Conservation (phyloP, 2,888 invertebrate species). For the Drosophila picticornis region DNA sequence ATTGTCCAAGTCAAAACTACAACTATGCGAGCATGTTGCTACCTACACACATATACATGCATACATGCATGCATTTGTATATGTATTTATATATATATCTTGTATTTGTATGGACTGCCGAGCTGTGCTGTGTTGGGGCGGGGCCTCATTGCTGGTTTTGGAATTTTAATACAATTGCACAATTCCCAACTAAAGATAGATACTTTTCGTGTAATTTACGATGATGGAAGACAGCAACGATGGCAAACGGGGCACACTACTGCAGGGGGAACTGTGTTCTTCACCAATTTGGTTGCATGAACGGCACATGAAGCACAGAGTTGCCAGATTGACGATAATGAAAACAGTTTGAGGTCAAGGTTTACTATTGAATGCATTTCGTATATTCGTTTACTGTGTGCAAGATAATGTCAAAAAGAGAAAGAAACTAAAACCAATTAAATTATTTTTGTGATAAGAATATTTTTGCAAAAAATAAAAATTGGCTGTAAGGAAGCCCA, state of each 20-base stretch:
- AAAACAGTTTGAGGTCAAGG: neutral
- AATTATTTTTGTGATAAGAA: neutral
- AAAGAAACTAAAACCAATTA: neutral
- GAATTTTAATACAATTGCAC: slow-evolving; percentile 81
- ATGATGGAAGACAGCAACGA: slow-evolving; percentile 74
- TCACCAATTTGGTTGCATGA: neutral
- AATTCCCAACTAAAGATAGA: slow-evolving; percentile 80
- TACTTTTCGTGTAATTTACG: slow-evolving; percentile 79
- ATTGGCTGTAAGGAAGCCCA: neutral
- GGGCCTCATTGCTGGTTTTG: slow-evolving; percentile 51
- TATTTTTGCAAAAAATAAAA: neutral
- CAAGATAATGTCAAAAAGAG: neutral
- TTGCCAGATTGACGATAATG: slow-evolving; percentile 40
- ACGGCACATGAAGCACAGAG: slow-evolving; percentile 10
- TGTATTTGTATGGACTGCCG: slow-evolving; percentile 53
- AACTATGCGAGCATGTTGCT: slow-evolving; percentile 12
- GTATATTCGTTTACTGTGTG: neutral
- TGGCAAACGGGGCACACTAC: slow-evolving; percentile 29
- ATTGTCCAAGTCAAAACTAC: slow-evolving; percentile 32
- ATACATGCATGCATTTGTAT: neutral
- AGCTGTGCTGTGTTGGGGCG: slow-evolving; percentile 40
- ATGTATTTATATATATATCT: slow-evolving; percentile 38
- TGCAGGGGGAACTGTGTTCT: neutral
- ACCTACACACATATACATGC: neutral
- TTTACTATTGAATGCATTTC: neutral